Conservation (phyloP, 2,888 invertebrate species). For the Drosophila paramelanica region DNA sequence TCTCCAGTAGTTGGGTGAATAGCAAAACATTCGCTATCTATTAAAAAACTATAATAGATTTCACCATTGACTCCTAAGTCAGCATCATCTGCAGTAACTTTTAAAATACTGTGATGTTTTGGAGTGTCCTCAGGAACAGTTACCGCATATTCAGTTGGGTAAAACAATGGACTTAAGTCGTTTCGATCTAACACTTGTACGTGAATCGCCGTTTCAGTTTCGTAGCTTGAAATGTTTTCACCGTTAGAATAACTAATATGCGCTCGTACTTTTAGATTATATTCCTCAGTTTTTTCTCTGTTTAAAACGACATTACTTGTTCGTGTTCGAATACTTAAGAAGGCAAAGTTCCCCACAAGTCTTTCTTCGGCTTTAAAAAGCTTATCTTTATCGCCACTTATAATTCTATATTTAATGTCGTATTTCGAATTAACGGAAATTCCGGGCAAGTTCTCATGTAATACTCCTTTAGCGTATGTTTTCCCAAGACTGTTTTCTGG, state of each 20-base stretch:
- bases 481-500: slow-evolving; percentile 96
- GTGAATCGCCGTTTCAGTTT: slow-evolving; percentile 90
- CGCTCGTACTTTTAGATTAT: slow-evolving; percentile 91
- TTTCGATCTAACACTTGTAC: slow-evolving; percentile 93
- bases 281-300: slow-evolving; percentile 94
- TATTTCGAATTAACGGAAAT: slow-evolving; percentile 87
- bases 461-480: slow-evolving; percentile 90
- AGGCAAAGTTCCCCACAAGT: slow-evolving; percentile 97
- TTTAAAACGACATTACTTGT: slow-evolving; percentile 96
- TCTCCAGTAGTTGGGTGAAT: slow-evolving; percentile 97
- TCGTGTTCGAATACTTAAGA: slow-evolving; percentile 94
- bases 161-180: slow-evolving; percentile 97
- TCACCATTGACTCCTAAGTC: slow-evolving; percentile 98
- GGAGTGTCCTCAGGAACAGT: slow-evolving; percentile 95
- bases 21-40: slow-evolving; percentile 93
- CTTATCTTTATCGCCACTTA: slow-evolving; percentile 93
- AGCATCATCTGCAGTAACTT: slow-evolving; percentile 96
- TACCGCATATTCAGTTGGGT: slow-evolving; percentile 94
- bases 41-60: slow-evolving; percentile 96
- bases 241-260: slow-evolving; percentile 87
- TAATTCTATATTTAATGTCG: slow-evolving; percentile 93
- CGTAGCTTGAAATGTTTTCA: slow-evolving; percentile 86
- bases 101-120: slow-evolving; percentile 91
- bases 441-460: slow-evolving; percentile 92
- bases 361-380: slow-evolving; percentile 97